Evolutionary conservation across 2,888 invertebrate genomes (phyloP), one percentile per base, ranked within the genome.

Genomic region (Parnassius apollo): DNA sequence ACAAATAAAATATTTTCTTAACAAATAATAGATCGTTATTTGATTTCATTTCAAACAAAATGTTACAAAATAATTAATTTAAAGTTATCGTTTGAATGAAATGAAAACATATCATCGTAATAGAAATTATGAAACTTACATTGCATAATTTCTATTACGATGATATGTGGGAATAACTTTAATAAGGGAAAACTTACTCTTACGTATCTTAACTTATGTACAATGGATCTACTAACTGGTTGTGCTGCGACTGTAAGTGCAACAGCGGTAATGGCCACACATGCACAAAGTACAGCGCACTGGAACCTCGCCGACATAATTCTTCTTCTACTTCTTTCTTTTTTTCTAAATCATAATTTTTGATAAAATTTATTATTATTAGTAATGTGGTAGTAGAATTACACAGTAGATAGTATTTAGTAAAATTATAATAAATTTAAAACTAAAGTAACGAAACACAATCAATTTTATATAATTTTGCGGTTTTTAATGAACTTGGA

Each of bases 171-270:
- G 57, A 64, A 64, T 42, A 48, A 9, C 51, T 59, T 51, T 56
- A 51, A 46, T 18, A 18, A 18, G 18, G 18, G 18, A 18, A 18
- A 18, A 18, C 57, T 48, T 50, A 35, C 25, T 58, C 60, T 64
- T 48, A 48, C 60, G 60, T 53, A 46, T 56, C 18, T 18, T 18
- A 49, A 50, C 13, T 59, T 57, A 59, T 57, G 65, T 64, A 57
- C 50, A 45, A 61, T 46, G 51, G 48, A 51, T 64, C 66, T 80
- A 85, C 88, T 81, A 68, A 91, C 90, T 71, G 84, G 84, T 76
- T 87, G 87, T 48, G 85, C 83, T 66, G 79, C 78, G 73, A 82
- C 81, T 69, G 78, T 79, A 18, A 83, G 81, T 54, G 78, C 75
- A 60, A 80, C 69, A 61, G 84, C 74, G 59, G 78, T 78, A 65